Conservation (phyloP, 2,113 vertebrate genomes). For the Seriola dumerili region DNA sequence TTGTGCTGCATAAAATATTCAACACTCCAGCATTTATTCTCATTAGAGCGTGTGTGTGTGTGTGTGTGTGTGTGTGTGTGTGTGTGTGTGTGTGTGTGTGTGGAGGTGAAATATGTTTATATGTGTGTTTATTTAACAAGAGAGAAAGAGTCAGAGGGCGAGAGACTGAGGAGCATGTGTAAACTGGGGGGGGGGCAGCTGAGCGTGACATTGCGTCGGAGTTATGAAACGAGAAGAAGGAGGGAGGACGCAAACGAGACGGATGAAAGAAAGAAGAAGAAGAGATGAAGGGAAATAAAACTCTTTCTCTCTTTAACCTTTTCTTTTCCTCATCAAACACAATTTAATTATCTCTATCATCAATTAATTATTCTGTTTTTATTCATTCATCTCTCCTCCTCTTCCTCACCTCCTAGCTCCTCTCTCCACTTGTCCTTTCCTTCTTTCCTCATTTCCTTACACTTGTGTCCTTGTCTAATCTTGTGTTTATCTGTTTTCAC, state of each 20-base stretch:
- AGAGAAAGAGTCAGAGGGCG: conserved; percentile 14
- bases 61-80: conserved; percentile 3
- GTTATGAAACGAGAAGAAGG: conserved; percentile 40
- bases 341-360: neutral
- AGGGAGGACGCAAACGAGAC: too few species aligned
- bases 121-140: neutral
- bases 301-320: neutral
- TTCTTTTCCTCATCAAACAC: neutral
- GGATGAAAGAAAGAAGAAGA: neutral
- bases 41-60: neutral
- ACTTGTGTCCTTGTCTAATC: neutral
- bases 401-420: neutral
- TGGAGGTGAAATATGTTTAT: neutral
- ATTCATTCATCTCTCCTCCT: neutral
- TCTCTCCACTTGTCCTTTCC: neutral
- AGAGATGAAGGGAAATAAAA: neutral
- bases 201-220: conserved; percentile 14
- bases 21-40: conserved; percentile 43
- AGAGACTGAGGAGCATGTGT: conserved; percentile 22
- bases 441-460: neutral
- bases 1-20: conserved; percentile 70
- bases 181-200: conserved; percentile 8
- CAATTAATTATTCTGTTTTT: neutral
- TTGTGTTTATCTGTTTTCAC: neutral
- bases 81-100: neutral